These are phyloP conservation scores for Porites evermanni DNA, from an alignment of 92 coral and sea anemone species.

Conservation along the genomic window DNA sequence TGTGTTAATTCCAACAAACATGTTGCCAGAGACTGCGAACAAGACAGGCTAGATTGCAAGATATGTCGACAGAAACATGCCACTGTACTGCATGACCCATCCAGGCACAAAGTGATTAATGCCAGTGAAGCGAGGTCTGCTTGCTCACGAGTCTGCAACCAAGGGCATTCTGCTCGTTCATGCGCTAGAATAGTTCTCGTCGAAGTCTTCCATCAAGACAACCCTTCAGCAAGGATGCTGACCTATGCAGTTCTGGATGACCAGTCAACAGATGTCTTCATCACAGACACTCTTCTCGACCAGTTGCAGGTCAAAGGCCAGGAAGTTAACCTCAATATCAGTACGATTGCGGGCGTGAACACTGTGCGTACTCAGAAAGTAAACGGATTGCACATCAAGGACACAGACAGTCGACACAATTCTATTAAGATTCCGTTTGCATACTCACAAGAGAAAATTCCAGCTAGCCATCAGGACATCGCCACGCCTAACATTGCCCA, in stretches of 20 bases:
- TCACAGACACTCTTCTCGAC: conserved; percentile 57
- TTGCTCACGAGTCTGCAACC: conserved; percentile 68
- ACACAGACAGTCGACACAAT: conserved; percentile 45
- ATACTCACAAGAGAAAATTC: conserved; percentile 50
- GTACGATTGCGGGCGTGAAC: conserved; percentile 64
- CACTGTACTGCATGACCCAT: conserved; percentile 67
- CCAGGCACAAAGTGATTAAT: conserved; percentile 27
- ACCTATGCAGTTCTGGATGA: conserved; percentile 71
- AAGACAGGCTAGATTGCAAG: conserved; percentile 45
- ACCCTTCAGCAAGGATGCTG: conserved; percentile 40
- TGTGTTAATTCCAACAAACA: conserved; percentile 32
- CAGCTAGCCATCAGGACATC: conserved; percentile 54
- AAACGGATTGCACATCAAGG: conserved; percentile 46
- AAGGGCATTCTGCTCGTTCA: conserved; percentile 55
- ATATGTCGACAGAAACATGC: conserved; percentile 68
- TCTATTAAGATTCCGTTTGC: conserved; percentile 42
- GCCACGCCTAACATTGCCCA: conserved; percentile 56
- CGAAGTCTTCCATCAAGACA: conserved; percentile 62
- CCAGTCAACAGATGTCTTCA: conserved; percentile 77
- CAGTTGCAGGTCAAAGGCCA: conserved; percentile 45
- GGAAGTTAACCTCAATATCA: conserved; percentile 63
- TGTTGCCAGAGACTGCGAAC: conserved; percentile 57
- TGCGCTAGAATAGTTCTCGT: conserved; percentile 72
- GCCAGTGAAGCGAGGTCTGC: conserved; percentile 35
- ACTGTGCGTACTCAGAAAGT: conserved; percentile 57